Evolutionary conservation across 2,888 invertebrate genomes (phyloP).

Genomic region (Drosophila falleni): DNA sequence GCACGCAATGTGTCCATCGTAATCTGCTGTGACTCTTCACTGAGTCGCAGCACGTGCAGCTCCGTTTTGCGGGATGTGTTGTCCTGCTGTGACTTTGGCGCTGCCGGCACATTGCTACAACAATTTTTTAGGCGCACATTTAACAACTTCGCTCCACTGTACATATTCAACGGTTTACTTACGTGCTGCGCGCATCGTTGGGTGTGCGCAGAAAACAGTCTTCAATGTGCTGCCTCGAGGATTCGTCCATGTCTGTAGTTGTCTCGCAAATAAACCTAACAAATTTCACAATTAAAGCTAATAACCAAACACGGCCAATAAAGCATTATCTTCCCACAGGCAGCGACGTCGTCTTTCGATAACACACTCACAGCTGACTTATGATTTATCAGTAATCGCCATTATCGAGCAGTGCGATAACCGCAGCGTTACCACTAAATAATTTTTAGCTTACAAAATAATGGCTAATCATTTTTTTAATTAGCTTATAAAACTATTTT

Average conservation of each 20-base stretch:
- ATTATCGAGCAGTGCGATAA: neutral
- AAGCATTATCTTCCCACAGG: conserved; percentile 12
- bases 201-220: conserved; percentile 89
- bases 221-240: conserved; percentile 87
- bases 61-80: conserved; percentile 89
- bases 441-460: no score
- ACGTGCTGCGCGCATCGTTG: conserved; percentile 87
- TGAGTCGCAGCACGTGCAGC: conserved; percentile 90
- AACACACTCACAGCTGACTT: conserved; percentile 27
- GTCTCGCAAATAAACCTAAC: conserved; percentile 4
- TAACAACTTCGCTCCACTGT: no score
- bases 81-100: conserved; percentile 84
- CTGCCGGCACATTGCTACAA: conserved; percentile 83
- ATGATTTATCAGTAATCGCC: conserved; percentile 2
- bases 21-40: conserved; percentile 89
- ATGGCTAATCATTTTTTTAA: no score
- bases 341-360: conserved; percentile 13
- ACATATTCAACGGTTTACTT: conserved; percentile 39
- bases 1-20: conserved; percentile 91
- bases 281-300: conserved; percentile 44
- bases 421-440: no score
- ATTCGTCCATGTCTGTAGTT: conserved; percentile 86
- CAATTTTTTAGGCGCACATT: conserved; percentile 58
- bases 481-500: no score
- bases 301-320: conserved; percentile 22